phyloP scores from a whole-genome alignment of 2,797 vertebrate species.

The Lepus oiostolus region DNA sequence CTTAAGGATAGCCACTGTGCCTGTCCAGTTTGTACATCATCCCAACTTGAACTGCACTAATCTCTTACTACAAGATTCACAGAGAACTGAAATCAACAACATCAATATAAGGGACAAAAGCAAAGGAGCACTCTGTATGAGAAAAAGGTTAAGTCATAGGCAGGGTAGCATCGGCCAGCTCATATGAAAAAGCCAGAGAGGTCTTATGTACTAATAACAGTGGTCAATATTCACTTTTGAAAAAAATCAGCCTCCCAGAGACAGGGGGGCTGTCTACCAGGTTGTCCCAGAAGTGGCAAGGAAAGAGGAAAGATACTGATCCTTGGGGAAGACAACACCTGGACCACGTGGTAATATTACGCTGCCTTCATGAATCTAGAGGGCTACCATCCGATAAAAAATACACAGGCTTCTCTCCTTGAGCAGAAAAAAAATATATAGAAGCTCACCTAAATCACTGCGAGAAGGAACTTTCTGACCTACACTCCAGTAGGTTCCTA shows the following conservation, averaged over 20 bases:
- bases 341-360: not conserved
- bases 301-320: not conserved
- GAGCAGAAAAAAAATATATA: not conserved
- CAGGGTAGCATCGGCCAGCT: not conserved
- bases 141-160: not conserved
- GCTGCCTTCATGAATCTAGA: not conserved
- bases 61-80: not conserved
- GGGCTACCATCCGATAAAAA: not conserved
- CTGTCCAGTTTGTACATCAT: not conserved
- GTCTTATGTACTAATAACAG: not conserved
- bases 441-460: not conserved
- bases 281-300: not conserved
- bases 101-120: constrained; percentile 19
- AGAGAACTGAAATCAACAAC: constrained; percentile 10
- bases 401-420: not conserved
- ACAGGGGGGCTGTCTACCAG: too few relatives aligned
- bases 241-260: not conserved
- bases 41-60: not conserved
- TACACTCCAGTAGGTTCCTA: not conserved
- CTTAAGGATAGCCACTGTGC: not conserved
- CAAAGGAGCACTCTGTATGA: not conserved
- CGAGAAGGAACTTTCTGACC: not conserved
- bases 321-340: not conserved
- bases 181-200: not conserved
- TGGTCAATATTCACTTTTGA: not conserved